These are phyloP conservation scores for Solenodon paradoxus DNA, from an alignment of 2,113 vertebrate genomes.

Conservation along the genomic window DNA sequence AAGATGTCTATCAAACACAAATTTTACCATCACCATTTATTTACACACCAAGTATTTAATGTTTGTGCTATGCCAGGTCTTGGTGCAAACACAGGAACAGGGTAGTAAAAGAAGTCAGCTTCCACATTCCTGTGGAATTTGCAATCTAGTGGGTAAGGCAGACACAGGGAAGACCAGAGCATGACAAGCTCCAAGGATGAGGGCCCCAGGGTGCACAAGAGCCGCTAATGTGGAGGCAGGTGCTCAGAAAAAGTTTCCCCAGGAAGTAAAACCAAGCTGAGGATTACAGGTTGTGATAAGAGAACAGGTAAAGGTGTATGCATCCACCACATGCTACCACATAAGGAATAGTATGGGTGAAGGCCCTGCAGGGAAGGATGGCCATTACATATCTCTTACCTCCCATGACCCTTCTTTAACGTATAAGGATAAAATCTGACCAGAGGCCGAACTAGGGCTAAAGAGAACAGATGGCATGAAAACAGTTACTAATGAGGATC, in stretches of 20 bases:
- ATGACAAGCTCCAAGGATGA: neutral
- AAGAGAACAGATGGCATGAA: neutral
- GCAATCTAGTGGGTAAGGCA: neutral
- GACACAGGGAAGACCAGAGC: neutral
- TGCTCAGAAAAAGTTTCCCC: neutral
- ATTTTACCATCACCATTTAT: neutral
- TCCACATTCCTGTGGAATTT: neutral
- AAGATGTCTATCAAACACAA: neutral
- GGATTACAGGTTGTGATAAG: neutral
- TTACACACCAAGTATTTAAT: neutral
- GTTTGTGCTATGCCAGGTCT: neutral
- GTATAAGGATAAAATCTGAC: neutral
- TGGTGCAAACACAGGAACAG: too few relatives aligned
- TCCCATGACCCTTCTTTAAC: neutral
- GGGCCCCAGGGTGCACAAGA: neutral
- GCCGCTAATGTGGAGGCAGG: neutral
- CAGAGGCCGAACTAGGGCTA: neutral
- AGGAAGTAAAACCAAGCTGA: neutral
- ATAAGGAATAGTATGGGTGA: neutral
- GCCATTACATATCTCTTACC: neutral
- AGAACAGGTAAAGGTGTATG: neutral
- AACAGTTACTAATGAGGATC: neutral
- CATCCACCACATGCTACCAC: too few relatives aligned
- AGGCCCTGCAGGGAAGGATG: neutral
- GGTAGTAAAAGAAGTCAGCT: neutral